Percentiles rank a stretch among this genome's conserved stretches.
These are phyloP conservation scores for Crotalus tigris DNA, from an alignment of 2,113 vertebrate species.

Conservation along the genomic window DNA sequence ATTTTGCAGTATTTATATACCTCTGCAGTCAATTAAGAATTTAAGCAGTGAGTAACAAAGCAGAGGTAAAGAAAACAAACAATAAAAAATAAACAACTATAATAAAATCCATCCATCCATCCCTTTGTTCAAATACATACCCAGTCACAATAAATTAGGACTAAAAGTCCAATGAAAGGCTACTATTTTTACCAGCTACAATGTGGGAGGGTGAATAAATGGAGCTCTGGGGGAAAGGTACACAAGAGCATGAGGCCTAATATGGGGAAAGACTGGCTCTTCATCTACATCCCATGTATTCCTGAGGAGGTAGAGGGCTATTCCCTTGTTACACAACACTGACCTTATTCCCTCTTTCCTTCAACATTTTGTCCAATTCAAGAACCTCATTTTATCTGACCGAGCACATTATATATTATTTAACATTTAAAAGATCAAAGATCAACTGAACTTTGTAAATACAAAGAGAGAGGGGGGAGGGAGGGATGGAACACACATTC, in stretches of 20 bases:
- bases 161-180: background rate
- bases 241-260: background rate
- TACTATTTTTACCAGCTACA: background rate
- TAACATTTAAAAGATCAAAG: background rate
- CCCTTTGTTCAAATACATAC: background rate
- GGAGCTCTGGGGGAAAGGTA: background rate
- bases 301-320: fast-evolving
- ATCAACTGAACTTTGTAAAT: background rate
- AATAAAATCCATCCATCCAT: background rate
- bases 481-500: background rate
- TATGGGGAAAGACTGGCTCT: background rate
- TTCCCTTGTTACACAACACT: background rate
- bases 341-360: background rate
- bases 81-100: background rate
- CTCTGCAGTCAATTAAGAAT: background rate
- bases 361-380: background rate
- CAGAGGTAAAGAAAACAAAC: background rate
- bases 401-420: background rate
- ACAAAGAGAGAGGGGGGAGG: too few species aligned
- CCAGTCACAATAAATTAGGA: background rate
- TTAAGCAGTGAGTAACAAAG: background rate
- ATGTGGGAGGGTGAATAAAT: background rate
- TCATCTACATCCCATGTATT: background rate
- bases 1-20: background rate
- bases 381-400: background rate